These are phyloP conservation scores for Junonia oenone DNA, from an alignment of 2,888 invertebrate genomes.

Conservation along the genomic window DNA sequence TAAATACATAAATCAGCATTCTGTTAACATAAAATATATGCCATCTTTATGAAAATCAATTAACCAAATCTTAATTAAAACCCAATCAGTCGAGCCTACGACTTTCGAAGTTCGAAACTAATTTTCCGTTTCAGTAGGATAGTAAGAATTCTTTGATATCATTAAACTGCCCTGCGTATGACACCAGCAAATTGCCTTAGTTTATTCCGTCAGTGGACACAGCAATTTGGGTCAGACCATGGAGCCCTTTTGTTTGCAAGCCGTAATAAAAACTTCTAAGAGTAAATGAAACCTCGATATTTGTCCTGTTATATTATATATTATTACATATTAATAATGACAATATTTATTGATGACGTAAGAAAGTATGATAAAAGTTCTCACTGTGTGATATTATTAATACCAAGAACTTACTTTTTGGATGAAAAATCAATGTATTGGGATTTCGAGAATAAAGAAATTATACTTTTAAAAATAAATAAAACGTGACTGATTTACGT, in stretches of 20 bases:
- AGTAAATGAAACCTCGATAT: background rate
- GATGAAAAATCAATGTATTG: too few species aligned
- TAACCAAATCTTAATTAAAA: background rate
- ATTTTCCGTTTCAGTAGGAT: background rate
- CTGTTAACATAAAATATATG: too few species aligned
- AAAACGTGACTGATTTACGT: too few species aligned
- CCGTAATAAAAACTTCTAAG: background rate
- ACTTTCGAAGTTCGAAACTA: background rate
- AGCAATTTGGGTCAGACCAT: slow-evolving; percentile 15
- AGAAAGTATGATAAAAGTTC: too few species aligned
- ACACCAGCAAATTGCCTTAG: slow-evolving; percentile 16
- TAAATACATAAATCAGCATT: too few species aligned
- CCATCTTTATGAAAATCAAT: background rate
- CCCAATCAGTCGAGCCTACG: background rate
- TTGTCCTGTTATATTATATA: background rate
- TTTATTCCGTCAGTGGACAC: slow-evolving; percentile 13
- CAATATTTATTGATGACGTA: too few species aligned
- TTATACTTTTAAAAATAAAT: too few species aligned
- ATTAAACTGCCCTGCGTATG: slow-evolving; percentile 12
- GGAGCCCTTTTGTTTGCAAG: slow-evolving; percentile 11
- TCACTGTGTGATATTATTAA: too few species aligned
- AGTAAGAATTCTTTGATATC: background rate
- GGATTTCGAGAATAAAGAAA: too few species aligned
- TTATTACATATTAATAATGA: too few species aligned
- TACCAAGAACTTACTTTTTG: too few species aligned